Evolutionary conservation across 2,888 invertebrate genomes (phyloP).

Genomic region (Oscheius sp.): DNA sequence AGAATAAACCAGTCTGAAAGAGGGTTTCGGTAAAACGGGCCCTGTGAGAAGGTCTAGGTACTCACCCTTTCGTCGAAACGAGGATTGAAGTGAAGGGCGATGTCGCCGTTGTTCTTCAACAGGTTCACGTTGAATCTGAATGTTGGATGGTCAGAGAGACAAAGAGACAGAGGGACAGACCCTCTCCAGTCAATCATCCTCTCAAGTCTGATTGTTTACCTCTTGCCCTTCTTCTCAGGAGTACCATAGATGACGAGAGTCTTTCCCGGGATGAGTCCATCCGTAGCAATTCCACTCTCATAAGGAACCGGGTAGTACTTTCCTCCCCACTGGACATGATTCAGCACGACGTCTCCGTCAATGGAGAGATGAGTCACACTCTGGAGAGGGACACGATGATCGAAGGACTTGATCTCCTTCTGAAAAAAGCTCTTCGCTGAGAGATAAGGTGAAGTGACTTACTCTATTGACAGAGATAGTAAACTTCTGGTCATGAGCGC

Average conservation of each 20-base stretch:
- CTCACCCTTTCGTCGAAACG: slow-evolving; percentile 68
- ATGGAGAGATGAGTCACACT: slow-evolving; percentile 65
- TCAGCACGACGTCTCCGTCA: slow-evolving; percentile 62
- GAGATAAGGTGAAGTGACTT: slow-evolving; percentile 17
- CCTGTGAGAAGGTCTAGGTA: neutral
- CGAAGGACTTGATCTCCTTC: slow-evolving; percentile 64
- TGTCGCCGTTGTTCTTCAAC: slow-evolving; percentile 64
- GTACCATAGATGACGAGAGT: slow-evolving; percentile 60
- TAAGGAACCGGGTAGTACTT: slow-evolving; percentile 68
- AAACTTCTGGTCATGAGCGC: slow-evolving; percentile 67
- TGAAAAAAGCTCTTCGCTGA: slow-evolving; percentile 33
- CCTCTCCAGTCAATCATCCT: neutral
- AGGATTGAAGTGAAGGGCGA: slow-evolving; percentile 70
- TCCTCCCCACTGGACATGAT: slow-evolving; percentile 67
- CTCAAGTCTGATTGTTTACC: slow-evolving; percentile 47
- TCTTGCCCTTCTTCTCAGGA: slow-evolving; percentile 68
- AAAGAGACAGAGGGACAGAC: neutral
- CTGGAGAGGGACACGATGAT: slow-evolving; percentile 64
- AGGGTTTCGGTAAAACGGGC: neutral
- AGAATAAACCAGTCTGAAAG: slow-evolving; percentile 54
- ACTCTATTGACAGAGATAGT: slow-evolving; percentile 58
- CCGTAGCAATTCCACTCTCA: slow-evolving; percentile 62
- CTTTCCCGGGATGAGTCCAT: slow-evolving; percentile 63
- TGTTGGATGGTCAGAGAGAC: neutral
- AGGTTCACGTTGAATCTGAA: slow-evolving; percentile 66